Percentiles rank a stretch among this genome's conserved stretches.
Conservation (phyloP, 2,113 vertebrate species). For the Misgurnus mizolepis region DNA sequence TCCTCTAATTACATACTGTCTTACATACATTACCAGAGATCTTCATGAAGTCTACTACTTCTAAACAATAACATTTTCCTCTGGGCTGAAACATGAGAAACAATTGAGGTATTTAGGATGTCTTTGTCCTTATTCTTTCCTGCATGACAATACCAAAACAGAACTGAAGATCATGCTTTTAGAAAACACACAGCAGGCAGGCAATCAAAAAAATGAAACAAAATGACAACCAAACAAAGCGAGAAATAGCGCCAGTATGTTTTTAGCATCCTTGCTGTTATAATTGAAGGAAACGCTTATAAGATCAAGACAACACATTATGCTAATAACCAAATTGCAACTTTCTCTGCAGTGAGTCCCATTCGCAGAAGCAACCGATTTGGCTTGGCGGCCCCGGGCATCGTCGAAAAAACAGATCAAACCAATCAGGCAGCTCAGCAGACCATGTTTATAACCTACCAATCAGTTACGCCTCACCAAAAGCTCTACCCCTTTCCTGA, state of each 20-base stretch:
- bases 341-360: not conserved
- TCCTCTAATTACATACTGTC: too few relatives aligned
- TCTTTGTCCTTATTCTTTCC: not conserved
- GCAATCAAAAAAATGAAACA: conserved; percentile 11
- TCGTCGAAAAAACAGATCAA: conserved; percentile 3
- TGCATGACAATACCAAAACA: not conserved
- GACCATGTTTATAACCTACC: conserved; percentile 49
- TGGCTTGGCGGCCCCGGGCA: not conserved
- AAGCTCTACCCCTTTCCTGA: conserved; percentile 46
- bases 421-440: conserved; percentile 29
- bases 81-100: not conserved
- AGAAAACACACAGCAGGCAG: not conserved
- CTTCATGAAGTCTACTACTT: too few relatives aligned
- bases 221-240: not conserved
- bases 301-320: conserved; percentile 4
- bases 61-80: too few relatives aligned
- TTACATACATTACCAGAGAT: too few relatives aligned
- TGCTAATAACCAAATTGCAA: conserved; percentile 19
- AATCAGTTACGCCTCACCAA: conserved; percentile 50
- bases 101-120: not conserved
- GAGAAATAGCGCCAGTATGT: not conserved
- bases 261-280: conserved; percentile 12
- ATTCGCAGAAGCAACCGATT: not conserved
- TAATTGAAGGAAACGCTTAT: conserved; percentile 2
- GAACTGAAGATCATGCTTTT: not conserved